Evolutionary conservation across 2,113 vertebrate species (phyloP), one percentile per base, ranked within the genome.

Genomic region (Osmerus eperlanus): DNA sequence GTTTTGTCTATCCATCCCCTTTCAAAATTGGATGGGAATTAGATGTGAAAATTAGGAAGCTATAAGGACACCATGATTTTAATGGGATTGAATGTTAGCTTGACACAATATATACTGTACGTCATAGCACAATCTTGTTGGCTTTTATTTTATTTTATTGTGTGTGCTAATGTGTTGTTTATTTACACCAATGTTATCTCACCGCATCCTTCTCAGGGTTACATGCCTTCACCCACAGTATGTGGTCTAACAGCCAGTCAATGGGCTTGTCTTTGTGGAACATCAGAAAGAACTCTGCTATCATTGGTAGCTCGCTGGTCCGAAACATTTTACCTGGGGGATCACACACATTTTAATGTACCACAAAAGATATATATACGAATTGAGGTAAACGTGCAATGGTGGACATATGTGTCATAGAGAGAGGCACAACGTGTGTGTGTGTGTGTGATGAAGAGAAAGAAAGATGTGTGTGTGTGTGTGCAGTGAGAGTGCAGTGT

Each of bases 231-330:
- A 98, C 96, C 97, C 97, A 98, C 60, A 98, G 91, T 73, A 98
- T 95, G 79, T 98, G 96, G 89, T 98, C 97, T 65, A 98, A 83
- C 18, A 98, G 92, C 96, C 96, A 98, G 84, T 98, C 96, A 0
- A 98, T 95, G 21, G 96, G 96, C 84, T 98, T 98, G 93, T 97
- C 96, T 84, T 92, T 95, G 86, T 97, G 95, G 86, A 98, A 98
- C 96, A 98, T 98, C 71, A 98, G 89, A 80, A 98, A 95, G 85
- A 98, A 98, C 83, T 97, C 95, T 54, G 94, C 92, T 1, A 98
- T 93, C 85, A 95, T 85, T 61, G 94, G 96, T 65, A 98, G 92
- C 83, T 98, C 95, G 28, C 91, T 75, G 0, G 94, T 92, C 68
- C 94, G 94, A 86, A 98, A 98, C 93, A 98, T 92, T 88, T 98